These are phyloP conservation scores for Anas platyrhynchos DNA, from an alignment of 2,113 vertebrate genomes.

Conservation along the genomic window DNA sequence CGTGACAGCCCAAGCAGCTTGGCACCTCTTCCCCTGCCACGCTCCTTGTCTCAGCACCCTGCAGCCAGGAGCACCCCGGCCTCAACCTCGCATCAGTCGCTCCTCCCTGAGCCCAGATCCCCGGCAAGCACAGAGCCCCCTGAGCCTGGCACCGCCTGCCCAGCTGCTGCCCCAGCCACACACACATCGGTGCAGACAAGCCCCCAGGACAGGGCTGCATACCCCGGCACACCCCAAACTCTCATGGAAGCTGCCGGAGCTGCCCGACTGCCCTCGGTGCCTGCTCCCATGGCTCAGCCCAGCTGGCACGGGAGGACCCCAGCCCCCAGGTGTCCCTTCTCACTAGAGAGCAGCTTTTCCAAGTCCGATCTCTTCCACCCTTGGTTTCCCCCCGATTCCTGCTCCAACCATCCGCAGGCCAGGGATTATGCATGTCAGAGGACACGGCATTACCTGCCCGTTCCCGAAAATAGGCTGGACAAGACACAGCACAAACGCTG, in stretches of 20 bases:
- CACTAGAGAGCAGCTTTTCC: background rate
- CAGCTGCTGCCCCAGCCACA: background rate
- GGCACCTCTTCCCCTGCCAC: accelerated
- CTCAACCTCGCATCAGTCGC: background rate
- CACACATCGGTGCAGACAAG: accelerated
- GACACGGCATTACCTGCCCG: background rate
- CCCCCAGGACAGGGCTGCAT: too few relatives aligned
- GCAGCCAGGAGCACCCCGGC: background rate
- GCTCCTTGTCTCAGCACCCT: background rate
- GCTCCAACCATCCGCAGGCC: background rate
- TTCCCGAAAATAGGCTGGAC: accelerated
- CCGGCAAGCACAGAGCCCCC: background rate
- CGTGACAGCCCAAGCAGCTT: background rate
- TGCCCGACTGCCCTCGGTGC: background rate
- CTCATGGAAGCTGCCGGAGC: background rate
- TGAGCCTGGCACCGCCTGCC: background rate
- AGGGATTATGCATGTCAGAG: background rate
- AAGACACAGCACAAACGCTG: background rate
- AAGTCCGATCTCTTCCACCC: background rate
- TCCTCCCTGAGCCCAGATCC: background rate
- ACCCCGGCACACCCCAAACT: too few relatives aligned
- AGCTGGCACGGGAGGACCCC: accelerated
- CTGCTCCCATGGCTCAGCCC: accelerated
- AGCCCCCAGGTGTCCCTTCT: background rate
- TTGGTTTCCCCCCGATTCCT: background rate